phyloP scores from a whole-genome alignment of 2,888 invertebrate species.

The Mesoligia furuncula region DNA sequence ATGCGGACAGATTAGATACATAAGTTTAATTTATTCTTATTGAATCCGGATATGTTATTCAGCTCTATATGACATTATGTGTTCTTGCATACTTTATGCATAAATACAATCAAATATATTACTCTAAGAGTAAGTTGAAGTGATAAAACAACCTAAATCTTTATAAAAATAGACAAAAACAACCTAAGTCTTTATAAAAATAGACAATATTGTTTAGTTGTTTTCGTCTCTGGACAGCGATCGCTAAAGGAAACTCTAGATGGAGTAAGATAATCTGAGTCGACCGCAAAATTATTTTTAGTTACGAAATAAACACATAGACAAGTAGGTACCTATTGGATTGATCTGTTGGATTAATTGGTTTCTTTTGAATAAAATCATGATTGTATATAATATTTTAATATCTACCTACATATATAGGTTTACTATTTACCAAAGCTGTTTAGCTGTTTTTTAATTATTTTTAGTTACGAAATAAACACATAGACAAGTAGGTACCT shows the following conservation, averaged over 20 bases:
- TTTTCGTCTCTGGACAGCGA: conserved; percentile 22
- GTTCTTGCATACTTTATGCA: not conserved
- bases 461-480: conserved; percentile 16
- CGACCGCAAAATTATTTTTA: conserved; percentile 30
- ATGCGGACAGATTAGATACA: too few relatives aligned
- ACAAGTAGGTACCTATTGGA: not conserved
- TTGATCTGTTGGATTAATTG: too few relatives aligned
- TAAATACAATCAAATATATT: not conserved
- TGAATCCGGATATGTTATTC: not conserved
- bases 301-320: conserved; percentile 11
- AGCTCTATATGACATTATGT: not conserved
- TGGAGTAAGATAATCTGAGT: conserved; percentile 35
- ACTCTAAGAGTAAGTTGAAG: not conserved
- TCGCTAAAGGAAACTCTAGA: conserved; percentile 50
- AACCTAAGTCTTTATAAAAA: conserved; percentile 19
- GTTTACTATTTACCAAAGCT: not conserved
- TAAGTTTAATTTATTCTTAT: not conserved
- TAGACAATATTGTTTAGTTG: conserved; percentile 5
- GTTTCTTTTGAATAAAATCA: conserved; percentile 5
- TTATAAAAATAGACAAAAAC: conserved; percentile 20
- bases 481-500: not conserved
- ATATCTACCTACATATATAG: not conserved
- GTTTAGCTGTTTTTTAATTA: too few relatives aligned
- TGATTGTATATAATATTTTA: not conserved
- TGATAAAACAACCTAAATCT: conserved; percentile 2